Evolutionary conservation across 2,113 vertebrate species (phyloP).

Genomic region (Caranx ignobilis): DNA sequence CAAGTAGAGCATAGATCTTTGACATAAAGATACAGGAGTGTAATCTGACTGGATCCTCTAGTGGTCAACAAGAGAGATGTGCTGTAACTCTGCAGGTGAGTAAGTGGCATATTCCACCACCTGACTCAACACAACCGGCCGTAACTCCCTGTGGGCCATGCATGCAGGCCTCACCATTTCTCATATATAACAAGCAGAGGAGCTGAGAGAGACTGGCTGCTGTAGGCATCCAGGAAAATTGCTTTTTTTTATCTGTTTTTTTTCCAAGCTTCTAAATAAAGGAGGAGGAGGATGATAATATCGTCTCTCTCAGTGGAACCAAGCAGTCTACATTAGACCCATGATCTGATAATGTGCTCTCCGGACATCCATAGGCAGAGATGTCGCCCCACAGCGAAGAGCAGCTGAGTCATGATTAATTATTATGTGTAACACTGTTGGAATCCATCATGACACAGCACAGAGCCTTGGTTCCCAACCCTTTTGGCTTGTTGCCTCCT

Average conservation of each 20-base stretch:
- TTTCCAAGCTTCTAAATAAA: slow-evolving; percentile 16
- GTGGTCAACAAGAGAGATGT: slow-evolving; percentile 15
- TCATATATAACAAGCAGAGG: slow-evolving; percentile 53
- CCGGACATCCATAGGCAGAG: neutral
- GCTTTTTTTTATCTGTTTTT: slow-evolving; percentile 12
- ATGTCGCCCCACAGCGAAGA: neutral
- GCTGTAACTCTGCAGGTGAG: slow-evolving; percentile 14
- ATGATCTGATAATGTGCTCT: slow-evolving; percentile 42
- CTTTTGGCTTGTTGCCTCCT: neutral
- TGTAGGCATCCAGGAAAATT: slow-evolving; percentile 22
- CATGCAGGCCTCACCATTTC: slow-evolving; percentile 18
- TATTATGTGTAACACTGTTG: neutral
- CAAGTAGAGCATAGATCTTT: neutral
- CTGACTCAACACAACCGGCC: slow-evolving; percentile 9
- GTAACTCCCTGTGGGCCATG: slow-evolving; percentile 13
- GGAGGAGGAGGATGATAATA: neutral
- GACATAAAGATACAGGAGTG: neutral
- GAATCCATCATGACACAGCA: neutral
- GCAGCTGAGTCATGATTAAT: slow-evolving; percentile 9
- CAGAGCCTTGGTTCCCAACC: neutral
- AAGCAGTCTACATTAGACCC: neutral
- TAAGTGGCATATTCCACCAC: slow-evolving; percentile 40
- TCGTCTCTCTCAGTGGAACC: neutral
- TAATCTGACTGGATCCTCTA: neutral
- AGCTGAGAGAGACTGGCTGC: slow-evolving; percentile 7